Evolutionary conservation across 1,140 invertebrate species (phyloP), one percentile per base, ranked within the genome.

Genomic region (Parasteatoda tepidariorum): DNA sequence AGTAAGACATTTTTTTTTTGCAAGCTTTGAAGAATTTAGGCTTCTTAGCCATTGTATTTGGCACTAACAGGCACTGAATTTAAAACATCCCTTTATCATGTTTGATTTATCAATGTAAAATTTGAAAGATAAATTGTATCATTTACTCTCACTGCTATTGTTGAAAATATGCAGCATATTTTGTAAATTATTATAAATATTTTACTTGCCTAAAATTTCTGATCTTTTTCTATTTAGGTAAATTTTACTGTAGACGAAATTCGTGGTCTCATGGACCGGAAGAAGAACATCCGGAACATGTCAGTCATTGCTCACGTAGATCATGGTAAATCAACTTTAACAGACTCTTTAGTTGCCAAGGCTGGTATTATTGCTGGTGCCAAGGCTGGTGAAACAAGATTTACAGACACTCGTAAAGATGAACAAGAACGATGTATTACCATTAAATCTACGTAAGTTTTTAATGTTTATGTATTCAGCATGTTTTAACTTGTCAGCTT

Each of bases 211-310:
- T n/a, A n/a, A n/a, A n/a, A n/a, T n/a, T n/a, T n/a, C n/a, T 71
- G n/a, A 54, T 4, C 13, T 24, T 66, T 28, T 54, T 74, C 38
- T 67, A 15, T 64, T 22, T 24, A 85, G 98, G 98, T 99, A 93
- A 99, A 99, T 94, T 99, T 99, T 91, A 99, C 98, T 74, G 96
- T 99, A 92, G 98, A 99, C 92, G 97, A 99, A 92, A 99, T 99
- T 92, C 95, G 98, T 92, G 91, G 88, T 89, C 96, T 99, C 94
- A 99, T 99, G 98, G 97, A 99, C 95, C 97, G 97, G 89, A 99
- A 99, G 92, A 92, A 92, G 91, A 99, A 99, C 89, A 99, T 99
- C 91, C 94, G 98, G 89, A 99, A 99, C 92, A 99, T 99, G 98
- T 99, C 98, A 89, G 98, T 99, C 90, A 99, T 99, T 91, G 98